These are phyloP conservation scores for Drosophila quadrilineata DNA, from an alignment of 1,140 invertebrate genomes.

Conservation along the genomic window DNA sequence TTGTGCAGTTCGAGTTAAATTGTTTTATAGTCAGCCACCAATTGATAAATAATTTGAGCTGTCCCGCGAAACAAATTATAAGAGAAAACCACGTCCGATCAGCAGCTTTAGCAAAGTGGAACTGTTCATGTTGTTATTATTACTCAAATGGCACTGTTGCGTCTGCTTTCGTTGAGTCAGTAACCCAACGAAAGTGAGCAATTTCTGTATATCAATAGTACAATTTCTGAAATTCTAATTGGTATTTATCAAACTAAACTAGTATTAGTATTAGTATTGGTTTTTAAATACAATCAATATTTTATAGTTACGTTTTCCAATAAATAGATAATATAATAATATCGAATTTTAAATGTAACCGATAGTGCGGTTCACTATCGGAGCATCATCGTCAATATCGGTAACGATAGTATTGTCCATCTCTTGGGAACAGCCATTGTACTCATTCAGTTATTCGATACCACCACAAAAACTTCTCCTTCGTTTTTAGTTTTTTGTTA, in stretches of 20 bases:
- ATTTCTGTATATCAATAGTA: not conserved
- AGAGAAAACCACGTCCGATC: constrained; percentile 30
- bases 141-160: constrained; percentile 30
- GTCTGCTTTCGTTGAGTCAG: constrained; percentile 7
- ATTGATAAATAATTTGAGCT: constrained; percentile 21
- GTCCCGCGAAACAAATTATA: constrained; percentile 2
- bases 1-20: constrained; percentile 13
- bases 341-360: too few species aligned
- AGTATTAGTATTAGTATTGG: not conserved
- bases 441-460: constrained; percentile 30
- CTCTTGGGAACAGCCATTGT: constrained; percentile 15
- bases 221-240: too few species aligned
- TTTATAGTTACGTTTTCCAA: too few species aligned
- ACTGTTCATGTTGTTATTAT: constrained; percentile 34
- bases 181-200: constrained; percentile 3
- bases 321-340: too few species aligned
- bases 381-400: not conserved
- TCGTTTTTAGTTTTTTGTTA: constrained; percentile 43
- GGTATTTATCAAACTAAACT: too few species aligned
- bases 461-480: constrained; percentile 34
- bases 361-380: not conserved
- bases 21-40: constrained; percentile 3
- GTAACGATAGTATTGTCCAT: not conserved
- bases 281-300: too few species aligned
- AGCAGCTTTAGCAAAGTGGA: constrained; percentile 27